Conservation (phyloP, 2,888 invertebrate genomes). For the Xestia xanthographa region DNA sequence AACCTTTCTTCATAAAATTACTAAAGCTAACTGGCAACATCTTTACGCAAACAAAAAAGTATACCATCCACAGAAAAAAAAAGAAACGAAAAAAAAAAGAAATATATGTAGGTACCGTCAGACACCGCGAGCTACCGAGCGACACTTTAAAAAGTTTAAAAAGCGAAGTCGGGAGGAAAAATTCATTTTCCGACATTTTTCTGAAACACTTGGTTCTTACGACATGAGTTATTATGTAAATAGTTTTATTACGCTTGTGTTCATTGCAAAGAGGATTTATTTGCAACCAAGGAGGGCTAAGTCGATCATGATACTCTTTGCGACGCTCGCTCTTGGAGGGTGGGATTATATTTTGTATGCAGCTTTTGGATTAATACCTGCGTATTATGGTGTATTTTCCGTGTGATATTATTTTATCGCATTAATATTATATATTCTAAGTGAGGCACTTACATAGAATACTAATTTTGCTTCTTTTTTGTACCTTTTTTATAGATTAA, state of each 20-base stretch:
- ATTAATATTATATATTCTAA: not conserved
- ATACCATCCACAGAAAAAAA: constrained; percentile 31
- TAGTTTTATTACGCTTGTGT: constrained; percentile 71
- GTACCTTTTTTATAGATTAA: no score
- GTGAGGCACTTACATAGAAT: not conserved
- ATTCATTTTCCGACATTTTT: constrained; percentile 67
- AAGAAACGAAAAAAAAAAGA: not conserved
- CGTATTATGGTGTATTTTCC: constrained; percentile 18
- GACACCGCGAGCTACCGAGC: constrained; percentile 49
- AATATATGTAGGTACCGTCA: constrained; percentile 48
- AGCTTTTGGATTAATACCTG: constrained; percentile 24
- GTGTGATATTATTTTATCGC: not conserved
- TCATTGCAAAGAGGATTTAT: constrained; percentile 71
- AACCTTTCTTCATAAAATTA: constrained; percentile 13
- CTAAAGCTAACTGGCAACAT: constrained; percentile 40
- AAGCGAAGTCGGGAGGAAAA: constrained; percentile 57
- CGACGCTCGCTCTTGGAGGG: constrained; percentile 37
- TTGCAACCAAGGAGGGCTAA: constrained; percentile 66
- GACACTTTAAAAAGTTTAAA: constrained; percentile 63
- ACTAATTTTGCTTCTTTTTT: no score
- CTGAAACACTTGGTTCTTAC: constrained; percentile 50
- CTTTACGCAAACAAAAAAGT: constrained; percentile 27
- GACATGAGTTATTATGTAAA: constrained; percentile 70
- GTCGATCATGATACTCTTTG: constrained; percentile 65
- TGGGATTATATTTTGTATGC: constrained; percentile 48